A percentile compares a stretch with the other conserved stretches of the same genome.
phyloP scores from a whole-genome alignment of 1,140 invertebrate species.

The Megathymus violae region DNA sequence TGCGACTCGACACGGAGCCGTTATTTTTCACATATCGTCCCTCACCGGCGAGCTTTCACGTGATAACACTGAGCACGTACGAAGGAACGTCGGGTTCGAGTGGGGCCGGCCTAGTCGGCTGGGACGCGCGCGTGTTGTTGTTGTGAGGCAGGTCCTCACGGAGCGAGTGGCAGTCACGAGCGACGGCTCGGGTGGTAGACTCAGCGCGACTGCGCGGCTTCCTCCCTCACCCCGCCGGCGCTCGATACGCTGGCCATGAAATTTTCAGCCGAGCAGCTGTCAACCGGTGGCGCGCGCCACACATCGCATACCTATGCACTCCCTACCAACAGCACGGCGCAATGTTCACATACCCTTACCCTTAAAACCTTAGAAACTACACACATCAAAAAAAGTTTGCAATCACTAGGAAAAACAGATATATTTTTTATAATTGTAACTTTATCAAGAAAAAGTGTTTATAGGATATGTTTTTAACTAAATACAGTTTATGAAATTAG shows the following conservation, averaged over 20 bases:
- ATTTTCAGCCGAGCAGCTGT: conserved; percentile 76
- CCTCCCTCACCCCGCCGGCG: conserved; percentile 41
- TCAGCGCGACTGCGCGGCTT: conserved; percentile 63
- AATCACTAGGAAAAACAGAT: too few species aligned
- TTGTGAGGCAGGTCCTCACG: conserved; percentile 61
- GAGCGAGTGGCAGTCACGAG: conserved; percentile 51
- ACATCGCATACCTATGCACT: conserved; percentile 38
- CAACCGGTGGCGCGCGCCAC: conserved; percentile 59
- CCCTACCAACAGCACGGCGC: conserved; percentile 14
- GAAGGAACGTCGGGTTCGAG: conserved; percentile 35
- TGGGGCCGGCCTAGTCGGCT: conserved; percentile 42
- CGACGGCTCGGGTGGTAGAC: conserved; percentile 53
- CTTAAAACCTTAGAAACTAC: too few species aligned
- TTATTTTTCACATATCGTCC: conserved; percentile 67
- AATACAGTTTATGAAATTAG: too few species aligned
- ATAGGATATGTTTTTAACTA: too few species aligned
- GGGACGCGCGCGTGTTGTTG: conserved; percentile 67
- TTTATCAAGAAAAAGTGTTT: too few species aligned
- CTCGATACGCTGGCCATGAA: conserved; percentile 80
- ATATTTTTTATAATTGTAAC: too few species aligned
- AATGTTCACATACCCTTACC: neutral
- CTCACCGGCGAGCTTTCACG: conserved; percentile 45
- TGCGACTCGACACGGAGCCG: conserved; percentile 52
- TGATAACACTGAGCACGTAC: conserved; percentile 61
- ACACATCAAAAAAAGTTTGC: too few species aligned